These are phyloP conservation scores for Hyposmocoma kahamanoa DNA, from an alignment of 1,140 invertebrate genomes.

Conservation along the genomic window DNA sequence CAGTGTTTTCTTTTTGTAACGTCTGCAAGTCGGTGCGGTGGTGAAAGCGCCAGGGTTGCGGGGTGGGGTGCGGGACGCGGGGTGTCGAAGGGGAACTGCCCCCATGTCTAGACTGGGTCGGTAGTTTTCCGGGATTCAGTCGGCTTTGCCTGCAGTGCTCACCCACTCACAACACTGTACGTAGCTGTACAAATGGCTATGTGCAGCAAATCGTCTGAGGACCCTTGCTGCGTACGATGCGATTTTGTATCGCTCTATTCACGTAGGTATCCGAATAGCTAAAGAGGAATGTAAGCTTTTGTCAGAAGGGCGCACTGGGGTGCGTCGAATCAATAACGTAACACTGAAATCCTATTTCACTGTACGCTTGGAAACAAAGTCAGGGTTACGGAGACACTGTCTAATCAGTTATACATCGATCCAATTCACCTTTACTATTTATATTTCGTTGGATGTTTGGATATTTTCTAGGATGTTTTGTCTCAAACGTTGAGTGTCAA, in stretches of 20 bases:
- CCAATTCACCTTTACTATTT: too few relatives aligned
- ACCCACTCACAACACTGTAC: conserved; percentile 61
- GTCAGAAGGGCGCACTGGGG: conserved; percentile 41
- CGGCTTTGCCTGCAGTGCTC: conserved; percentile 67
- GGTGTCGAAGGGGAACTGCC: conserved; percentile 51
- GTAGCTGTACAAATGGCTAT: conserved; percentile 36
- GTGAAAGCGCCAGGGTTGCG: conserved; percentile 61
- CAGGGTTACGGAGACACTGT: too few relatives aligned
- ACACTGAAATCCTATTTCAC: too few relatives aligned
- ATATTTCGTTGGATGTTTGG: too few relatives aligned
- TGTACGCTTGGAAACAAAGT: too few relatives aligned
- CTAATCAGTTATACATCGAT: too few relatives aligned
- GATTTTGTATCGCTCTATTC: conserved; percentile 23
- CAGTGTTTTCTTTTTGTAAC: conserved; percentile 63
- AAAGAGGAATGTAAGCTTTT: conserved; percentile 34
- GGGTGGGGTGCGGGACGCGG: conserved; percentile 16
- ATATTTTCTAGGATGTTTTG: too few relatives aligned
- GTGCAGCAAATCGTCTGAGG: conserved; percentile 50
- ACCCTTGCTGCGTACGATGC: conserved; percentile 58
- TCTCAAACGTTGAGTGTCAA: too few relatives aligned
- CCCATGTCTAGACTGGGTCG: conserved; percentile 72
- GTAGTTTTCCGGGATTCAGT: conserved; percentile 72
- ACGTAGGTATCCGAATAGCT: not conserved
- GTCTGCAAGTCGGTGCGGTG: conserved; percentile 65
- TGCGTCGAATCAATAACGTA: too few relatives aligned